Base-by-base conservation (phyloP, 2,888 invertebrate genomes). In the Acronicta psi region DNA sequence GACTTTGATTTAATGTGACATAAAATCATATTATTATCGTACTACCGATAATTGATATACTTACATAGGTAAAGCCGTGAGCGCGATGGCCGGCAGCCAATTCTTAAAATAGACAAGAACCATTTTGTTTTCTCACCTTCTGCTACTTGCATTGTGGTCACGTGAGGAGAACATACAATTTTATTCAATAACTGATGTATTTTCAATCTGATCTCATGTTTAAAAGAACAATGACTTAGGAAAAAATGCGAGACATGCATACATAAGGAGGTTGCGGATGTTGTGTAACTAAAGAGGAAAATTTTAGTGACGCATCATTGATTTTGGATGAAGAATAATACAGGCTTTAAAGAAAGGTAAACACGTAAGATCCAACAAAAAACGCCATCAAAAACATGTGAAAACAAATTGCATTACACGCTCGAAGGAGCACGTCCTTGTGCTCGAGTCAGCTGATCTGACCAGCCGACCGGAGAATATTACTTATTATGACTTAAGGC, bases 121-220 rank as follows among this genome's bases (percentile, higher is more conserved):
- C 79, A 80, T 82, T 84, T 83, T 82, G 88, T 86, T 87, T 86
- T 87, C 86, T 84, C 90, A 90, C 90, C 90, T 90, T 84, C 85
- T 80, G 80, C 80, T 73, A 79, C 82, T 77, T 85, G 84, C 79
- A 88, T 84, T 87, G 86, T 87, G 89, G 85, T 91, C 91, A 90
- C 85, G 89, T 90, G 91, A 77, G 67, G 43, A 34, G 52, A 69
- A 60, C 60, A 69, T 69, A 54, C 65, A 72, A 64, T 69, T 74
- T 77, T 75, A 72, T 78, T 70, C 58, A 60, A 68, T 60, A 68
- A 71, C 70, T 62, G 56, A 53, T 71, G 64, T 69, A 42, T 66
- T 58, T 66, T 36, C 50, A 55, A 59, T 54, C 51, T 29, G 29
- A 34, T 59, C 58, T 56, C 50, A 43, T 64, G 57, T 63, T 59